Conservation (phyloP, 1,140 invertebrate genomes). For the Zaprionus inermis region DNA sequence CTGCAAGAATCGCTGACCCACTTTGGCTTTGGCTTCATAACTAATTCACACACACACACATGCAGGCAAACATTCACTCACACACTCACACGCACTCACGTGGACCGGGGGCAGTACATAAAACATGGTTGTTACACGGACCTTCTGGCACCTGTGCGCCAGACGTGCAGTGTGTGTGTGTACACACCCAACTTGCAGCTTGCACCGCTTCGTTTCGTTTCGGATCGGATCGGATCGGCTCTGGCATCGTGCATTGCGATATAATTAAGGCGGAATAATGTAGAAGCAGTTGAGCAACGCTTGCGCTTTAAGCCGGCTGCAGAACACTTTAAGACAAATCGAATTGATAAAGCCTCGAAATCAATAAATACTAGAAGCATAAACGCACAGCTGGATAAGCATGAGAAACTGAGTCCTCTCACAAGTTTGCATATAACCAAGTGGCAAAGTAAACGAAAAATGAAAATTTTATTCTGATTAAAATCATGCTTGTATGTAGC, state of each 20-base stretch:
- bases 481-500: conserved; percentile 54
- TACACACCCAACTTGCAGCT: conserved; percentile 19
- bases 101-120: conserved; percentile 65
- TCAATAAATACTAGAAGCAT: conserved; percentile 25
- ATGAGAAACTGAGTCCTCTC: conserved; percentile 11
- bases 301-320: conserved; percentile 38
- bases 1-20: conserved; percentile 73
- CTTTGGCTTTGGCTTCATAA: conserved; percentile 82
- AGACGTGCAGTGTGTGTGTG: conserved; percentile 29
- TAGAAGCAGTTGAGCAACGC: conserved; percentile 45
- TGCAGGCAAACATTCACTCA: conserved; percentile 6
- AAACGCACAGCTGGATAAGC: neutral
- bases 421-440: conserved; percentile 21
- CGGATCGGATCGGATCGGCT: too few species aligned
- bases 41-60: conserved; percentile 73
- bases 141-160: conserved; percentile 75
- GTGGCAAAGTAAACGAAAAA: conserved; percentile 41
- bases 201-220: conserved; percentile 23
- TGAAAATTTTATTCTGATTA: conserved; percentile 78
- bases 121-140: conserved; percentile 78
- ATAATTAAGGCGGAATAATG: conserved; percentile 81
- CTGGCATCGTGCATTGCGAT: conserved; percentile 69
- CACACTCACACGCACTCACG: conserved; percentile 6
- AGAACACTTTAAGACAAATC: conserved; percentile 35
- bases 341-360: conserved; percentile 22